Base-by-base conservation (phyloP, 2,113 vertebrate genomes). In the Peromyscus californicus region DNA sequence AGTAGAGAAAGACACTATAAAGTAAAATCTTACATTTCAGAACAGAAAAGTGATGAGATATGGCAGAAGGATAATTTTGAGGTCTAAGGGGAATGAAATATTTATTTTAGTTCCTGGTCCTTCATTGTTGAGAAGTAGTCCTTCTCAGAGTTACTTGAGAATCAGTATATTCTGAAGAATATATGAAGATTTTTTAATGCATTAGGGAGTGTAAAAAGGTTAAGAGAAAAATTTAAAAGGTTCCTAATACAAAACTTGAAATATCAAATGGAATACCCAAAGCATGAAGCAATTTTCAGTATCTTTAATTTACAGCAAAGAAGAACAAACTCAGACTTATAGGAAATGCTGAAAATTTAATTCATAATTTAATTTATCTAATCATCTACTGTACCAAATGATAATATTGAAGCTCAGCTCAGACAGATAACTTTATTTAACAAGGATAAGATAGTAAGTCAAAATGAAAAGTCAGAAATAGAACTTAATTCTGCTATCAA, bases 381-480 rank as follows among this genome's bases (percentile, higher is more conserved):
- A 59, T 75, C 54, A 59, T 75, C n/a, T 89, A 75, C 33, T 75
- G 17, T 75, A 42, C 21, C 24, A 89, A 89, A 75, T 75, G 70
- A 42, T 75, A 89, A 89, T 75, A 75, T 75, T 75, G 54, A 89
- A 75, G 51, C n/a, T 75, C 51, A 42, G 13, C 69, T 7, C 69
- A 75, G n/a, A 75, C 26, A 89, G 39, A 85, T 84, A 6, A 74
- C 57, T 74, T 54, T 89, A 39, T 74, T 75, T 59, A 75, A 75
- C 36, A 75, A 75, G 42, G 33, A 75, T 42, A 9, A 57, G 54
- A 42, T 59, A 59, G 5, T 19, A 59, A 74, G 36, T 61, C n/a
- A 39, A 74, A 89, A 57, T 75, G 51, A 75, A 70, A 89, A 89
- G n/a, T 74, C 69, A 89, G 26, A 89, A 75, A 59, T 89, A 74